Evolutionary conservation across 2,113 vertebrate species (phyloP).

Genomic region (Phasianus colchicus): DNA sequence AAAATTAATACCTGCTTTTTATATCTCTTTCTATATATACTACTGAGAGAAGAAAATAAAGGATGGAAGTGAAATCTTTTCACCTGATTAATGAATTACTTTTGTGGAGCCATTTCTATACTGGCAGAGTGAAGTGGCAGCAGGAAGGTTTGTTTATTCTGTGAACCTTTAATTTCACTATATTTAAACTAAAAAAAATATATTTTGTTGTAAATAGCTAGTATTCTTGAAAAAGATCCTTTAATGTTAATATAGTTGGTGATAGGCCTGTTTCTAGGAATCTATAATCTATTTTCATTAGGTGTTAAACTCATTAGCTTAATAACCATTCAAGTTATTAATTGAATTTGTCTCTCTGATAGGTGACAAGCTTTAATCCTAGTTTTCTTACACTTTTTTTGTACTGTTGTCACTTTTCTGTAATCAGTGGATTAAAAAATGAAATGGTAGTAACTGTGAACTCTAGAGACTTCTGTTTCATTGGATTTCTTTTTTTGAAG

Average conservation of each 20-base stretch:
- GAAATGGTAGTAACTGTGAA: neutral
- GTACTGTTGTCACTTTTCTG: neutral
- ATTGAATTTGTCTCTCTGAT: constrained; percentile 7
- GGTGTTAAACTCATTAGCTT: constrained; percentile 44
- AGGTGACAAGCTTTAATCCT: neutral
- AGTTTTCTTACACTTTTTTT: neutral
- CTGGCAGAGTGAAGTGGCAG: neutral
- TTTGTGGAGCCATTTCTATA: neutral
- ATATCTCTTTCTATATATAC: neutral
- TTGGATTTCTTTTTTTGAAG: neutral
- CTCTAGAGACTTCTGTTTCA: neutral
- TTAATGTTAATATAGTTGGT: constrained; percentile 37
- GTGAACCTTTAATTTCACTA: constrained; percentile 29
- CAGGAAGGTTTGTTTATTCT: neutral
- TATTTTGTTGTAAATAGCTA: constrained; percentile 15
- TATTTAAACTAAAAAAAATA: constrained; percentile 33
- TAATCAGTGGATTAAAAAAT: neutral
- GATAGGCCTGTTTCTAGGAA: constrained; percentile 10
- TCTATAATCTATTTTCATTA: constrained; percentile 53
- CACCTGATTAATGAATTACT: neutral
- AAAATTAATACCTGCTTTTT: neutral
- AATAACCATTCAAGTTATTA: constrained; percentile 31
- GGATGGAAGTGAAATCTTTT: neutral
- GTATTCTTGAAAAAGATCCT: constrained; percentile 6
- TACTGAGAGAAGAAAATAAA: neutral